Percentiles rank a stretch among this genome's conserved stretches.
phyloP scores from a whole-genome alignment of 2,888 invertebrate genomes.

The Rapana venosa region DNA sequence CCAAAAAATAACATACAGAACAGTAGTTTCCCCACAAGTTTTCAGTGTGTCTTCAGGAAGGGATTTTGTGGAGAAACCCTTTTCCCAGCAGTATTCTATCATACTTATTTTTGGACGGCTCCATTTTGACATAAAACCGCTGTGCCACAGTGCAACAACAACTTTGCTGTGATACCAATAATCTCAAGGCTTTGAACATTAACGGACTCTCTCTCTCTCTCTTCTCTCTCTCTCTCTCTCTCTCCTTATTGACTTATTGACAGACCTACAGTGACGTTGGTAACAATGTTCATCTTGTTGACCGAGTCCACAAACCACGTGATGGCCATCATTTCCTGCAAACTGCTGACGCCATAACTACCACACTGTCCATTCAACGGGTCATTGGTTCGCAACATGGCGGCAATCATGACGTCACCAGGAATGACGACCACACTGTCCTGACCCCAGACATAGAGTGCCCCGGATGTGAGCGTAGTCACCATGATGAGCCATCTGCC shows the following conservation, averaged over 20 bases:
- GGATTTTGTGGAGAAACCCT: too few relatives aligned
- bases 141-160: too few relatives aligned
- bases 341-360: not conserved
- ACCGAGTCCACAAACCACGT: slow-evolving; percentile 30
- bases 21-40: too few relatives aligned
- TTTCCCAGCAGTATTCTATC: too few relatives aligned
- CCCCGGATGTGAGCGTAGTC: not conserved
- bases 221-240: not conserved
- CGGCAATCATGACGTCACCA: slow-evolving; percentile 35
- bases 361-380: not conserved
- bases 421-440: not conserved
- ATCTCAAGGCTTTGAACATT: too few relatives aligned
- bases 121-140: too few relatives aligned
- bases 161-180: too few relatives aligned
- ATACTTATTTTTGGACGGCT: too few relatives aligned
- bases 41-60: too few relatives aligned
- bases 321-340: slow-evolving; percentile 30
- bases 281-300: not conserved
- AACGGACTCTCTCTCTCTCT: fast-evolving
- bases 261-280: slow-evolving; percentile 22
- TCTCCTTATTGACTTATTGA: not conserved
- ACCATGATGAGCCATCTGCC: not conserved
- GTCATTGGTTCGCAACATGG: slow-evolving; percentile 21
- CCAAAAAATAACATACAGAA: too few relatives aligned
- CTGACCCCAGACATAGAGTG: not conserved